phyloP scores from a whole-genome alignment of 1,140 invertebrate genomes.

The Homalodisca vitripennis region DNA sequence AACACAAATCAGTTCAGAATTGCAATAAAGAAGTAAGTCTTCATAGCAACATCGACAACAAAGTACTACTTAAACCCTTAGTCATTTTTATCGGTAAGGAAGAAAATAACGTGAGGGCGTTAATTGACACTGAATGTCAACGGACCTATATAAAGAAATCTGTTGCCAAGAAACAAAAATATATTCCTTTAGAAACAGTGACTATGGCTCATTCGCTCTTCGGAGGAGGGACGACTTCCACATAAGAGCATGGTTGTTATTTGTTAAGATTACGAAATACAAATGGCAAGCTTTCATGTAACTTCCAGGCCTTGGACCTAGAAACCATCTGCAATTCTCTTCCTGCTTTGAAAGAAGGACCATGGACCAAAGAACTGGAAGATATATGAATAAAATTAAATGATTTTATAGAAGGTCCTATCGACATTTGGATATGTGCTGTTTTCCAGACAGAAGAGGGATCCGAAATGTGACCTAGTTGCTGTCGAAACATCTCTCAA shows the following conservation, averaged over 20 bases:
- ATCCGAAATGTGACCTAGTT: neutral
- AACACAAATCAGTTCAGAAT: no score
- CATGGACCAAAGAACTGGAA: slow-evolving; percentile 12
- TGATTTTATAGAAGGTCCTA: slow-evolving; percentile 17
- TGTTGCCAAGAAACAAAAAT: neutral
- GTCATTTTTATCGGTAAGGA: no score
- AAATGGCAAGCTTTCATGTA: neutral
- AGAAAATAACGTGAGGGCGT: no score
- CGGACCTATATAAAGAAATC: slow-evolving; percentile 8
- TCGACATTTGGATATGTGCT: slow-evolving; percentile 24
- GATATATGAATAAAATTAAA: neutral
- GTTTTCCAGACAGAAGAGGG: no score
- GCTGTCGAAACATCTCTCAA: neutral
- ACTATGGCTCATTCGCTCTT: neutral
- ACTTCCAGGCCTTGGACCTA: slow-evolving; percentile 16
- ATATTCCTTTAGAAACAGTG: neutral
- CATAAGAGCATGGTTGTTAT: neutral
- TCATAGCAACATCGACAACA: no score
- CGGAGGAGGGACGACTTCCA: neutral
- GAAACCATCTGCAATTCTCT: neutral
- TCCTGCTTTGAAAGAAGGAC: neutral
- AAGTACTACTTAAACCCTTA: no score
- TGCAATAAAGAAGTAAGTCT: no score
- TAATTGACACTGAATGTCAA: slow-evolving; percentile 22
- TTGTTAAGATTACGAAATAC: neutral